Base-by-base conservation (phyloP, 2,888 invertebrate genomes). In the Drosophila mimetica region DNA sequence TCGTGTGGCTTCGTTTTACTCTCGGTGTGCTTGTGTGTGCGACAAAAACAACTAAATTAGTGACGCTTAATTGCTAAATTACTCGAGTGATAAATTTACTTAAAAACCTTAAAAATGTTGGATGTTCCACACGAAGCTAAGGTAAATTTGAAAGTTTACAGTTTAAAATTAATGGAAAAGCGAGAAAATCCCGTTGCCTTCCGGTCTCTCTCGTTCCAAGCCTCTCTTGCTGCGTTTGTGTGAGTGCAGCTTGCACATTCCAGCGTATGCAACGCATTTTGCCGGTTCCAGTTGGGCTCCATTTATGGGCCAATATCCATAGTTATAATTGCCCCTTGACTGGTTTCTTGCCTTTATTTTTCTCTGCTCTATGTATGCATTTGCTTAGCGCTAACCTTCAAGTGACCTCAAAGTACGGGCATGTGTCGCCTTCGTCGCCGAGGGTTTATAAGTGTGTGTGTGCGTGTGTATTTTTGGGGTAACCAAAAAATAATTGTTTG, bases 91-190 rank as follows among this genome's bases (percentile, higher is more conserved):
- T 9, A 9, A 36, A 32, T 58, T 18, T 34, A 25, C 53, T 50
- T 16, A 57, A 30, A 32, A 50, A 28, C 25, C 14, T n/a, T 25
- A 47, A 71, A 59, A 1, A 91, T 91, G 91, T 84, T 91, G 76
- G 90, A 89, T 84, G 72, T 91, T 37, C 91, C 91, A 58, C 79
- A 84, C 48, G 91, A 90, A 78, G 79, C 79, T 32, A 90, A 91
- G 88, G 91, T 91, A 77, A 83, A 89, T 72, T 42, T 11, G 25
- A 8, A 30, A 30, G 44, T 14, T 25, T 13, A 14, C 30, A 25
- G 42, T 60, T 46, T 0, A 32, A 5, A 28, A 5, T n/a, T 36
- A 34, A 34, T 39, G 3, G 16, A 1, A 11, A 9, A 18, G 30
- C 16, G 7, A 9, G 13, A 41, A 9, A 14, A n/a, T 42, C n/a